phyloP scores from a whole-genome alignment of 2,888 invertebrate genomes.

The Azorinus chamasolen region DNA sequence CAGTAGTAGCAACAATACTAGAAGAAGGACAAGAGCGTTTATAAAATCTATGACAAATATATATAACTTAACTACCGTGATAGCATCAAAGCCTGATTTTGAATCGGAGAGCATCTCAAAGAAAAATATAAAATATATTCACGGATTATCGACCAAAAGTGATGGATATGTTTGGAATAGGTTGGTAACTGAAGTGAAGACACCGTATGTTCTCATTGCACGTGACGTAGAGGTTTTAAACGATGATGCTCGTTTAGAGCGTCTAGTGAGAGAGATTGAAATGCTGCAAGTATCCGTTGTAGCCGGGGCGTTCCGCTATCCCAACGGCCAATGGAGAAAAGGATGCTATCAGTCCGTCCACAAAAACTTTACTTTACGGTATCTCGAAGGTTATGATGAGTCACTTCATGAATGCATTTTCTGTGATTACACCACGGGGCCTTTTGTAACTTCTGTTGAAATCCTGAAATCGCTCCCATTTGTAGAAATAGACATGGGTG shows the following conservation, averaged over 20 bases:
- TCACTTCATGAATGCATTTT: slow-evolving; percentile 80
- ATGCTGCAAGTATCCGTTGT: slow-evolving; percentile 67
- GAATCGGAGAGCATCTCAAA: no score
- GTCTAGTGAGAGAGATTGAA: slow-evolving; percentile 77
- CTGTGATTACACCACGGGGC: slow-evolving; percentile 81
- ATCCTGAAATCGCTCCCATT: slow-evolving; percentile 64
- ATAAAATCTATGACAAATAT: background rate
- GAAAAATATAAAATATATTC: no score
- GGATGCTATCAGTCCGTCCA: slow-evolving; percentile 79
- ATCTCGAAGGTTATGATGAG: slow-evolving; percentile 77
- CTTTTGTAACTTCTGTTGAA: slow-evolving; percentile 75
- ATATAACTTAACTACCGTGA: background rate
- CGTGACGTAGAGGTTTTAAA: slow-evolving; percentile 71
- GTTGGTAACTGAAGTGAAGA: slow-evolving; percentile 65
- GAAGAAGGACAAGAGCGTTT: background rate
- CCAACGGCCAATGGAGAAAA: slow-evolving; percentile 77
- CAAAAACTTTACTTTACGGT: slow-evolving; percentile 76
- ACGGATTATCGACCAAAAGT: background rate
- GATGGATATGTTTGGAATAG: slow-evolving; percentile 72
- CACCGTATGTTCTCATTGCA: slow-evolving; percentile 77
- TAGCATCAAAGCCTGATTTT: no score
- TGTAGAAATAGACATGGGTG: slow-evolving; percentile 50
- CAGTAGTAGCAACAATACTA: background rate
- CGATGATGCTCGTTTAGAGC: slow-evolving; percentile 71
- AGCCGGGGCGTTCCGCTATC: slow-evolving; percentile 75